Evolutionary conservation across 2,888 invertebrate species (phyloP).

Genomic region (Eugnorisma glareosa): DNA sequence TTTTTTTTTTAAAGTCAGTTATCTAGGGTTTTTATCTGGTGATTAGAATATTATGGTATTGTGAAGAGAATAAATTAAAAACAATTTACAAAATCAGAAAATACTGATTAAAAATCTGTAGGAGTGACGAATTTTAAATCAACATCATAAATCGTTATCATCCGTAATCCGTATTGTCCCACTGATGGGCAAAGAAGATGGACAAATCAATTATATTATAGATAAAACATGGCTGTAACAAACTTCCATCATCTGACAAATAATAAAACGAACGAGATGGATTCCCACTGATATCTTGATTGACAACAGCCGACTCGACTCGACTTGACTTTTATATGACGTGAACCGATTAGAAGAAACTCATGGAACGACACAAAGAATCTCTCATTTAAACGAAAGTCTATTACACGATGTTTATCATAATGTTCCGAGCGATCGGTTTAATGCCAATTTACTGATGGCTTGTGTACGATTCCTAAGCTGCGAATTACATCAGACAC

Average conservation of each 20-base stretch:
- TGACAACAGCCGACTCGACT: constrained; percentile 1
- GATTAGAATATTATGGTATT: not conserved
- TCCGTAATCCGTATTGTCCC: not conserved
- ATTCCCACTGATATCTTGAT: constrained; percentile 17
- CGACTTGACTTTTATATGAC: constrained; percentile 11
- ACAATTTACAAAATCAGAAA: no score
- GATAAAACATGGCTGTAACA: not conserved
- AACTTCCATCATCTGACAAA: not conserved
- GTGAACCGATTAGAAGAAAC: constrained; percentile 5
- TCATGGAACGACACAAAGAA: constrained; percentile 9
- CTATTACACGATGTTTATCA: constrained; percentile 28
- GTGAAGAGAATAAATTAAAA: not conserved
- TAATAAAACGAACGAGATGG: constrained; percentile 2
- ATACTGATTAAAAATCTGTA: not conserved
- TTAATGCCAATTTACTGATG: constrained; percentile 50
- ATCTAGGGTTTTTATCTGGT: not conserved
- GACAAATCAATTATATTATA: not conserved
- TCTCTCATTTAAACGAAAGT: constrained; percentile 8
- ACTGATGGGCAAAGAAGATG: not conserved
- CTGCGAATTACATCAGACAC: constrained; percentile 48
- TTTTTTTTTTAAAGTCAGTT: constrained; percentile 1
- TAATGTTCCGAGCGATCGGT: constrained; percentile 24
- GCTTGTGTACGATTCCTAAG: constrained; percentile 36
- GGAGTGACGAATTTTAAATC: not conserved
- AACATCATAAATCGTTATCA: not conserved